These are phyloP conservation scores for Phylloscopus trochiloides DNA, from an alignment of 2,113 vertebrate species.

Conservation along the genomic window DNA sequence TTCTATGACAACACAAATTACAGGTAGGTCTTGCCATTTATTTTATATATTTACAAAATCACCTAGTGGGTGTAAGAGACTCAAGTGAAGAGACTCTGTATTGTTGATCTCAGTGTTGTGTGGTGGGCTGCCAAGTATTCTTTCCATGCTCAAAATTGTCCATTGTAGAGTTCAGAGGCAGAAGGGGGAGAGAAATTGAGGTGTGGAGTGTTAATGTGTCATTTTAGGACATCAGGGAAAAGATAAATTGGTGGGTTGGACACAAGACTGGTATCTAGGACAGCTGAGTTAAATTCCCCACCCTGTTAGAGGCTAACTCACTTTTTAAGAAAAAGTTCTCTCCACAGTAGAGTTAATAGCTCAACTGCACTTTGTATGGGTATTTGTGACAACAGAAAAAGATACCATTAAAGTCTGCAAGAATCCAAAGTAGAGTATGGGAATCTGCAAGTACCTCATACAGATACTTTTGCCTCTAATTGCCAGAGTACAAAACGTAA, in stretches of 20 bases:
- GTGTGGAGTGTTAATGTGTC: background rate
- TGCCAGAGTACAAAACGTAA: background rate
- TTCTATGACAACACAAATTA: constrained; percentile 78
- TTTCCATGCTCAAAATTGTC: background rate
- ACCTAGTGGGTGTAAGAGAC: background rate
- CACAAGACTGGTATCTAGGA: background rate
- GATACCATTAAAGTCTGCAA: background rate
- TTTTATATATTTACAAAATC: background rate
- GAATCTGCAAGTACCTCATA: background rate
- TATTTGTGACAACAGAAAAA: background rate
- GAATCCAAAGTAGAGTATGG: background rate
- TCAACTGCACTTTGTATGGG: background rate
- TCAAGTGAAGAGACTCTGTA: background rate
- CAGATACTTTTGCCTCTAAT: background rate
- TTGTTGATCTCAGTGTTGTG: background rate
- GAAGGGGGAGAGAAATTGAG: background rate
- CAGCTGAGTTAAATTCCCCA: background rate
- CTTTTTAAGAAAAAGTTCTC: background rate
- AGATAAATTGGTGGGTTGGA: background rate
- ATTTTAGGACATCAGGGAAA: background rate
- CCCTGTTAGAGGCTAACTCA: background rate
- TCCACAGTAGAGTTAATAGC: background rate
- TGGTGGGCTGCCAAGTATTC: background rate
- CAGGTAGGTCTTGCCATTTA: constrained; percentile 72
- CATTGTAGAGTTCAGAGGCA: background rate